Percentiles rank a stretch among this genome's conserved stretches.
Conservation (phyloP, 2,888 invertebrate genomes). For the Acanthosepion pharaonis region DNA sequence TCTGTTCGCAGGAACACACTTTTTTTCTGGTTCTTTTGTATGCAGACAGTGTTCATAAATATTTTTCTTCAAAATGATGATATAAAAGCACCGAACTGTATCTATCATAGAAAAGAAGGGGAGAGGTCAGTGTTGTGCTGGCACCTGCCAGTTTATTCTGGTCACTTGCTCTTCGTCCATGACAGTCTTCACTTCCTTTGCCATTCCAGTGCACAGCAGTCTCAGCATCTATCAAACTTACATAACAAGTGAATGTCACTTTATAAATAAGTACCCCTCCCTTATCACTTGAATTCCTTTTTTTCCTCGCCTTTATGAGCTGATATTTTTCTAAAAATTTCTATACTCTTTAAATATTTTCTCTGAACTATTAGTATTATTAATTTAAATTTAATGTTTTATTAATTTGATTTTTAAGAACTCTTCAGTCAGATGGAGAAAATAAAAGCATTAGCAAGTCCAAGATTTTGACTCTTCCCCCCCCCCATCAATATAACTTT, state of each 20-base stretch:
- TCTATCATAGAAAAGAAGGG: constrained; percentile 11
- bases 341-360: no score
- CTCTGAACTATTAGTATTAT: no score
- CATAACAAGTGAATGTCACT: neutral
- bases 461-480: no score
- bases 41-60: constrained; percentile 20
- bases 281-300: neutral
- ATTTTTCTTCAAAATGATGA: neutral
- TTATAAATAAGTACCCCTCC: neutral
- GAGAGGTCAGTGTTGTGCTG: neutral
- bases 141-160: constrained; percentile 21
- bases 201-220: neutral
- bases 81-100: constrained; percentile 4
- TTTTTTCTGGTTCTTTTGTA: neutral
- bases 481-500: no score
- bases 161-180: constrained; percentile 4
- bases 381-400: no score
- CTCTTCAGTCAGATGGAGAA: no score
- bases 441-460: no score
- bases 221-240: constrained; percentile 18
- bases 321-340: no score
- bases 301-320: neutral
- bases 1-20: neutral
- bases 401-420: no score
- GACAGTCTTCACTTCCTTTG: neutral